A percentile compares a stretch with the other conserved stretches of the same genome.
Conservation (phyloP, 2,113 vertebrate species). For the Neopipo cinnamomea region DNA sequence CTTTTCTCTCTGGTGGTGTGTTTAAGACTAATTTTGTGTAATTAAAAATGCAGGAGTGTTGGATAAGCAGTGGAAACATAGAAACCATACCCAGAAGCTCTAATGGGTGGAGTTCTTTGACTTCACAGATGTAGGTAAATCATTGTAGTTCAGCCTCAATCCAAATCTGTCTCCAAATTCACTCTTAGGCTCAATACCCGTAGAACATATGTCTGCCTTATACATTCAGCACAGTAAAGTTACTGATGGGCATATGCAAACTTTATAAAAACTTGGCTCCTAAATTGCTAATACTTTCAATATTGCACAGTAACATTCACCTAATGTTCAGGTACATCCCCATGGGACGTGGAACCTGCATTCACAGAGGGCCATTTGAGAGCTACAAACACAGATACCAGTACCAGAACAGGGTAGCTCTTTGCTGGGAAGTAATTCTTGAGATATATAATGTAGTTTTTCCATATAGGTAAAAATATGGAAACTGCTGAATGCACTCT, state of each 20-base stretch:
- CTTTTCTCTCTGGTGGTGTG: constrained; percentile 30
- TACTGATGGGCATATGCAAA: not conserved
- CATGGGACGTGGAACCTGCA: not conserved
- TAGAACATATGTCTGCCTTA: not conserved
- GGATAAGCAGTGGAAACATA: not conserved
- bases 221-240: not conserved
- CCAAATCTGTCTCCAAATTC: not conserved
- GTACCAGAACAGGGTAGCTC: not conserved
- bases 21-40: not conserved
- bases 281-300: not conserved
- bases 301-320: not conserved
- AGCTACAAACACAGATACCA: not conserved
- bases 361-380: not conserved
- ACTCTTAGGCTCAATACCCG: not conserved
- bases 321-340: not conserved
- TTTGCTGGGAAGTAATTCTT: not conserved
- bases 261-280: not conserved
- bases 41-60: not conserved
- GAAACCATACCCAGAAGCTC: not conserved
- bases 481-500: not conserved
- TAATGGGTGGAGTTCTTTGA: not conserved
- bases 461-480: not conserved
- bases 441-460: not conserved
- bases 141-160: not conserved
- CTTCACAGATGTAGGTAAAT: not conserved